These are phyloP conservation scores for Coregonus sp. DNA, from an alignment of 2,797 vertebrate species.

Conservation along the genomic window DNA sequence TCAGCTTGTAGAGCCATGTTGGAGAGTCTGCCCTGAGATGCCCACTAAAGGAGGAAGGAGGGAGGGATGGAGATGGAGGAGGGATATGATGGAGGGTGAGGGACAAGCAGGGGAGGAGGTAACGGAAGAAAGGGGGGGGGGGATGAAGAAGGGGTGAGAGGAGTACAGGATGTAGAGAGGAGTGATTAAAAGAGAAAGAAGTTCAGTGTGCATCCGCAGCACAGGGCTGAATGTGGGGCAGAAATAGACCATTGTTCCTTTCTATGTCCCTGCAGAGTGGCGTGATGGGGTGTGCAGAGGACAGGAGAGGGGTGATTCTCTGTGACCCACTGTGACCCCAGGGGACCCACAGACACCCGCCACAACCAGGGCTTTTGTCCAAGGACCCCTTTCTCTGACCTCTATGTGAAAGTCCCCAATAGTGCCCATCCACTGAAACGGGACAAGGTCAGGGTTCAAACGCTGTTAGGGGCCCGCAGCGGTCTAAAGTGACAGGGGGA, in stretches of 20 bases:
- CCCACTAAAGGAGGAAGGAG: slow-evolving; percentile 60
- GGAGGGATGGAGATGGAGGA: background rate
- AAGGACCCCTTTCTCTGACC: slow-evolving; percentile 63
- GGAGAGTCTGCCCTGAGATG: slow-evolving; percentile 76
- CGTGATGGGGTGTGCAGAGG: too few species aligned
- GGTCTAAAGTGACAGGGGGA: slow-evolving; percentile 61
- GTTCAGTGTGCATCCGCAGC: background rate
- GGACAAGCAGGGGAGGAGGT: background rate
- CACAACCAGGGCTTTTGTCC: slow-evolving; percentile 71
- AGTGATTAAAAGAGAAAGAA: slow-evolving; percentile 40
- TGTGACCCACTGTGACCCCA: slow-evolving; percentile 37
- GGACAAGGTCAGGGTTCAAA: slow-evolving; percentile 74
- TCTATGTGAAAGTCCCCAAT: slow-evolving; percentile 63
- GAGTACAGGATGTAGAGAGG: background rate
- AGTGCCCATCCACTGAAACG: slow-evolving; percentile 9
- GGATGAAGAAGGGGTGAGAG: slow-evolving; percentile 4
- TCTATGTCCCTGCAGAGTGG: slow-evolving; percentile 46
- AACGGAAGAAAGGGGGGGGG: background rate
- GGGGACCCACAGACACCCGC: slow-evolving; percentile 57
- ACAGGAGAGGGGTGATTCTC: slow-evolving; percentile 17
- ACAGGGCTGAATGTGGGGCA: slow-evolving; percentile 65
- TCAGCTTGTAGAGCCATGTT: slow-evolving; percentile 82
- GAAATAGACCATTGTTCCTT: slow-evolving; percentile 71
- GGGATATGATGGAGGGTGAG: too few species aligned
- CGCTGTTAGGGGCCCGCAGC: slow-evolving; percentile 47